Conservation (phyloP, 1,140 invertebrate species). For the Platyscapa corneri region DNA sequence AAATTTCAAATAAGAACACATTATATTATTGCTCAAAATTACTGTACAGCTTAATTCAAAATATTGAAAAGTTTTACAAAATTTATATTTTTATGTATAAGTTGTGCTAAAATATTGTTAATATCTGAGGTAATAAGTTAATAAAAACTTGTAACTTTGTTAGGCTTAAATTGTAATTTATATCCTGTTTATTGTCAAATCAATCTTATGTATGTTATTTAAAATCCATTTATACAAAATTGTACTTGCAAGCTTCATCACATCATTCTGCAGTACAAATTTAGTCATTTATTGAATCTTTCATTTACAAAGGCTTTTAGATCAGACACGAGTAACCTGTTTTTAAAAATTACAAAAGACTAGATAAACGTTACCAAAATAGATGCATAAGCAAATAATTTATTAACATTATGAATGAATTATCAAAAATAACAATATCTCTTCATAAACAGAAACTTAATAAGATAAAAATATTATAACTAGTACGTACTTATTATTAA, state of each 20-base stretch:
- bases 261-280: neutral
- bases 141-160: too few species aligned
- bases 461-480: neutral
- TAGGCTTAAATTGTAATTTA: neutral
- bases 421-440: neutral
- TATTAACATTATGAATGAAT: neutral
- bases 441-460: neutral
- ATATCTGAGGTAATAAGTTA: neutral
- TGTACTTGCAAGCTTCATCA: neutral
- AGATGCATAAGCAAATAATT: neutral
- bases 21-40: too few species aligned
- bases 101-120: neutral
- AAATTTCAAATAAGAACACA: too few species aligned
- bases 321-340: neutral
- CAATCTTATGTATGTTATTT: neutral
- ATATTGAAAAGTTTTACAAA: neutral
- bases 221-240: neutral
- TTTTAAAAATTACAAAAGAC: neutral
- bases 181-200: too few species aligned
- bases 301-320: neutral
- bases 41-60: neutral
- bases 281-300: neutral
- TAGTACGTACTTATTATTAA: too few species aligned
- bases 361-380: neutral
- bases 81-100: neutral